These are phyloP conservation scores for Xestobium rufovillosum DNA, from an alignment of 2,888 invertebrate species.

Conservation along the genomic window DNA sequence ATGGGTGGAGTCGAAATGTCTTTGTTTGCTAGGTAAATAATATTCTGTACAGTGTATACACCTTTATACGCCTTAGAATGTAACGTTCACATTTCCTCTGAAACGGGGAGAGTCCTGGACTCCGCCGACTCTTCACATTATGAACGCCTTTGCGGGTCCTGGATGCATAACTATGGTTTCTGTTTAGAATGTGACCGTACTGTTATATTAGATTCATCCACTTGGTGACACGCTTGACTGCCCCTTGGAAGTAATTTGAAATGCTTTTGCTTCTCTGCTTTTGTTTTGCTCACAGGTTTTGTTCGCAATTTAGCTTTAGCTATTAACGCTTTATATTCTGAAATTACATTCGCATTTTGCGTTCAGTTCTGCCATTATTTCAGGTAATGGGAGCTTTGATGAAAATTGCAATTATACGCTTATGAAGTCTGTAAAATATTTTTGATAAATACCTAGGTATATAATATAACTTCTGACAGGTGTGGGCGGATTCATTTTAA, in stretches of 20 bases:
- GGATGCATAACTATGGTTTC: slow-evolving; percentile 43
- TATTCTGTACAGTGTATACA: slow-evolving; percentile 67
- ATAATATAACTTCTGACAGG: too few relatives aligned
- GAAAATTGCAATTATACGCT: too few relatives aligned
- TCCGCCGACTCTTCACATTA: slow-evolving; percentile 27
- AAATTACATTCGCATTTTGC: too few relatives aligned
- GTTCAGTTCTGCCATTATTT: too few relatives aligned
- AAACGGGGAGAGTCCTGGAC: slow-evolving; percentile 35
- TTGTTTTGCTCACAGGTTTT: slow-evolving; percentile 25
- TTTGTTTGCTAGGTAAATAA: slow-evolving; percentile 61
- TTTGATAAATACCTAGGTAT: too few relatives aligned
- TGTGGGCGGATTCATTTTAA: too few relatives aligned
- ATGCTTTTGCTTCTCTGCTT: slow-evolving; percentile 33
- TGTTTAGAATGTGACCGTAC: slow-evolving; percentile 38
- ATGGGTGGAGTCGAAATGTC: slow-evolving; percentile 40
- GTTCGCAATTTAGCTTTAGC: slow-evolving; percentile 17
- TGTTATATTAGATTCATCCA: slow-evolving; percentile 41
- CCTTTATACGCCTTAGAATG: slow-evolving; percentile 41
- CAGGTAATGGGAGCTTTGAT: too few relatives aligned
- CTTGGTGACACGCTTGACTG: slow-evolving; percentile 36
- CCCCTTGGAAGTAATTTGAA: slow-evolving; percentile 37
- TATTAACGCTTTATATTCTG: neutral
- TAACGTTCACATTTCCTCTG: slow-evolving; percentile 43
- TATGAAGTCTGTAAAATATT: too few relatives aligned
- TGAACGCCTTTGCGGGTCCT: slow-evolving; percentile 32